phyloP scores from a whole-genome alignment of 1,140 invertebrate species.

The Lepidurus arcticus region DNA sequence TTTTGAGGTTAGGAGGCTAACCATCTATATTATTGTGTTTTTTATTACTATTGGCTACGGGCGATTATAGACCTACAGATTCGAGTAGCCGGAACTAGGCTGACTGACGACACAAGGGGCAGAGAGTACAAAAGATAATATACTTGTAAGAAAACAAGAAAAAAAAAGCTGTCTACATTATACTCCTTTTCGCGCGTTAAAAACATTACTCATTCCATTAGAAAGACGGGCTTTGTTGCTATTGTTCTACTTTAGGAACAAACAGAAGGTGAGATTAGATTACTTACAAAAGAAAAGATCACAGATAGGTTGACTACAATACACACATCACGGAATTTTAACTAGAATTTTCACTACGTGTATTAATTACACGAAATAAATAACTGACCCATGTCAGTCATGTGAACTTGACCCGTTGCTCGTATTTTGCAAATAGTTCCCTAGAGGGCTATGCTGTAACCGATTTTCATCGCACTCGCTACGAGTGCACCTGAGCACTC shows the following conservation, averaged over 20 bases:
- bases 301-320: neutral
- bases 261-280: neutral
- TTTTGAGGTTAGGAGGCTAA: slow-evolving; percentile 7
- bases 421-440: neutral
- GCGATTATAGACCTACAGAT: neutral
- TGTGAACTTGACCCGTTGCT: neutral
- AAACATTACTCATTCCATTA: no score
- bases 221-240: no score
- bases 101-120: no score
- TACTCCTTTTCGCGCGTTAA: no score
- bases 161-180: no score
- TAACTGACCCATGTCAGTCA: neutral
- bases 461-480: no score
- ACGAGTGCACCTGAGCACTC: no score
- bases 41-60: neutral
- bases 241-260: no score
- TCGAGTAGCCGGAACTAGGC: neutral
- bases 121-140: no score
- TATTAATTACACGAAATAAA: neutral
- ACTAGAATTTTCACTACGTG: neutral
- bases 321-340: neutral
- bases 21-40: neutral
- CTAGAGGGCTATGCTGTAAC: neutral
- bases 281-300: neutral
- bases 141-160: no score